Conservation (phyloP, 2,797 vertebrate genomes). For the Manis pentadactyla region DNA sequence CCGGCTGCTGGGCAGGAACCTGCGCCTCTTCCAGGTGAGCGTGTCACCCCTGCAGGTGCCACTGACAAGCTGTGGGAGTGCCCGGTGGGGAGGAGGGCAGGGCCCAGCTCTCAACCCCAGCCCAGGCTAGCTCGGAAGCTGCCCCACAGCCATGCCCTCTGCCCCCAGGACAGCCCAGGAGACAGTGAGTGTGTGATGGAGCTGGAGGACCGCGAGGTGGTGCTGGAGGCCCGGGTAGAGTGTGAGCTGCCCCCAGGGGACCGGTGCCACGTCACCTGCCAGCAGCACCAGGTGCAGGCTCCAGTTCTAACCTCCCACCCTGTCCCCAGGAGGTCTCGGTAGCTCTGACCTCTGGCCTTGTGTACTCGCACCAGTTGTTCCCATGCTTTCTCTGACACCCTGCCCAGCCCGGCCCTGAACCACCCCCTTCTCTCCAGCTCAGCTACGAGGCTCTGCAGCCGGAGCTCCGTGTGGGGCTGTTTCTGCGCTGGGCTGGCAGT, state of each 20-base stretch:
- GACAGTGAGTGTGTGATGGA: constrained; percentile 95
- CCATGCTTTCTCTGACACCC: not conserved
- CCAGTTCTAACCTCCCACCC: not conserved
- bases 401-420: not conserved
- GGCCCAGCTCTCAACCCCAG: not conserved
- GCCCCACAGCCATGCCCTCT: not conserved
- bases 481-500: constrained; percentile 92
- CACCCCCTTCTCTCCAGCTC: constrained; percentile 89
- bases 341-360: not conserved
- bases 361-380: not conserved
- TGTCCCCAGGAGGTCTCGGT: not conserved
- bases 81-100: too few relatives aligned
- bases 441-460: constrained; percentile 91
- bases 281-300: constrained; percentile 91
- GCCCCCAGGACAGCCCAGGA: constrained; percentile 91
- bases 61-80: too few relatives aligned
- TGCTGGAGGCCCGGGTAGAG: constrained; percentile 93
- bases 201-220: constrained; percentile 93
- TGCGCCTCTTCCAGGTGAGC: constrained; percentile 94
- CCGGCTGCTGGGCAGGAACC: constrained; percentile 93
- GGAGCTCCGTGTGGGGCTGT: constrained; percentile 93
- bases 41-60: not conserved
- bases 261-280: constrained; percentile 93
- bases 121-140: not conserved
- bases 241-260: constrained; percentile 89